phyloP scores from a whole-genome alignment of 2,113 vertebrate genomes.

The Trachemys scripta region DNA sequence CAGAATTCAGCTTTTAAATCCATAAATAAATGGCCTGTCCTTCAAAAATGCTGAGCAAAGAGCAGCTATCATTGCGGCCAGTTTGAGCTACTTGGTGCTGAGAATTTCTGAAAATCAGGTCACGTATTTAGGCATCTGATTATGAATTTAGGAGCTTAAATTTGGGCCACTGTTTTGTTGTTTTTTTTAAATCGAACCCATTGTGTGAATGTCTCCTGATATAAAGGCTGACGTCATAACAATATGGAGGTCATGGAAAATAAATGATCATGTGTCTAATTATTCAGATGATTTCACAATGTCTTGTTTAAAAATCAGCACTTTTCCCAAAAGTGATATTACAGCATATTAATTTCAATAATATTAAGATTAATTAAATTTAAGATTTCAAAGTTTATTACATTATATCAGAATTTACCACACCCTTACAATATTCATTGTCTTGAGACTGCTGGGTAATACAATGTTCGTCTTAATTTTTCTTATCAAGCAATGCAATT shows the following conservation, averaged over 20 bases:
- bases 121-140: not conserved
- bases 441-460: not conserved
- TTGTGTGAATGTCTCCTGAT: not conserved
- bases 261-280: not conserved
- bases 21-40: not conserved
- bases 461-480: constrained; percentile 4
- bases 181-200: not conserved
- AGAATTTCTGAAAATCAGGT: not conserved
- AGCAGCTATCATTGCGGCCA: not conserved
- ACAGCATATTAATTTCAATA: not conserved
- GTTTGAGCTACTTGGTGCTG: not conserved
- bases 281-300: not conserved
- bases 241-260: not conserved
- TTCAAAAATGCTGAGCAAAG: not conserved
- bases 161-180: not conserved
- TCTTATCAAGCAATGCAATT: not conserved
- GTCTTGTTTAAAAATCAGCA: constrained; percentile 13
- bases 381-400: constrained; percentile 14
- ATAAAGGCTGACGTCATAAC: not conserved
- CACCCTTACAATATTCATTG: not conserved
- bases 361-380: not conserved
- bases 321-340: not conserved
- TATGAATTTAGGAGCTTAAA: not conserved
- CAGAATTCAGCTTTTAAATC: not conserved
- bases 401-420: not conserved